Evolutionary conservation across 2,113 vertebrate species (phyloP).

Genomic region (Nestor notabilis): DNA sequence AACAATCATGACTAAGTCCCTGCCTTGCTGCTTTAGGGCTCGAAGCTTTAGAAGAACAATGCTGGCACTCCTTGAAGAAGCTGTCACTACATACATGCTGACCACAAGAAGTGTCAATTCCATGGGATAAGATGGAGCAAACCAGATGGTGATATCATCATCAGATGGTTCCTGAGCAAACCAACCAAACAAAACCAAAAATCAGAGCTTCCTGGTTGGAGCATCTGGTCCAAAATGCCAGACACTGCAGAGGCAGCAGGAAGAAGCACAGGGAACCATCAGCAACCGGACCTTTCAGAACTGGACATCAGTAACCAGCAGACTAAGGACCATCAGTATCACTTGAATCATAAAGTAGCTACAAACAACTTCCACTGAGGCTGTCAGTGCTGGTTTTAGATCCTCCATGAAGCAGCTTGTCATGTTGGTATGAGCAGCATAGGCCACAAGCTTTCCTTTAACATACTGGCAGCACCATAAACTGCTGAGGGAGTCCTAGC

Average conservation of each 20-base stretch:
- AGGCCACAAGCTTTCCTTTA: neutral
- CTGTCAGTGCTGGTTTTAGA: neutral
- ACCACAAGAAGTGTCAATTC: neutral
- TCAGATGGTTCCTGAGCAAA: neutral
- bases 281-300: neutral
- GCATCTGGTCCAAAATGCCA: neutral
- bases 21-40: neutral
- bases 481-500: neutral
- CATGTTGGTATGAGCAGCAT: neutral
- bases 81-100: neutral
- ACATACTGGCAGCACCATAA: neutral
- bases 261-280: neutral
- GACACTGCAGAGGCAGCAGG: neutral
- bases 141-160: neutral
- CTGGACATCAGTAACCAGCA: neutral
- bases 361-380: neutral
- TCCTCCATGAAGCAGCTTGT: neutral
- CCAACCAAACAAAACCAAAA: neutral
- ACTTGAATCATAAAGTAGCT: neutral
- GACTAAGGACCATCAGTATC: neutral
- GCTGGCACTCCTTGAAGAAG: slow-evolving; percentile 39
- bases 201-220: neutral
- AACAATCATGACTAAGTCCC: neutral
- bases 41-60: slow-evolving; percentile 26
- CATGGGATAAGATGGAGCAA: neutral